Conservation (phyloP, 2,888 invertebrate genomes). For the Biston stratarius region DNA sequence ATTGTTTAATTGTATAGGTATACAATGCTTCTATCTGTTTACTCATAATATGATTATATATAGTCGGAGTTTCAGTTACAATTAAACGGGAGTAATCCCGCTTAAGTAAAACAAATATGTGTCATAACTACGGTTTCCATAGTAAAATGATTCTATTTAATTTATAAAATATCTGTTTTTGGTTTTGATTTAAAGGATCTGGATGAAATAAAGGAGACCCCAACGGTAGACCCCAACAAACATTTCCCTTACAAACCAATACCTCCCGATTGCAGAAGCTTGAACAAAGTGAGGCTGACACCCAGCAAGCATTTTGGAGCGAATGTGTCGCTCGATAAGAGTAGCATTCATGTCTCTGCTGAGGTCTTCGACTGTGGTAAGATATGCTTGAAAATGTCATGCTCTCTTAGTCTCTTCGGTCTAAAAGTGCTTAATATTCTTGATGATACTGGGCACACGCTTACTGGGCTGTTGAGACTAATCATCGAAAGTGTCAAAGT, state of each 20-base stretch:
- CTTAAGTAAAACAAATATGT: too few species aligned
- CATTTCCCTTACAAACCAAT: constrained; percentile 30
- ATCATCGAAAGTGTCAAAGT: too few species aligned
- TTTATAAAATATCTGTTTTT: neutral
- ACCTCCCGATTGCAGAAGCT: constrained; percentile 61
- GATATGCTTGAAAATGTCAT: constrained; percentile 1
- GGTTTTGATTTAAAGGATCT: constrained; percentile 56
- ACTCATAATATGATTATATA: too few species aligned
- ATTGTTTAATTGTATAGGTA: too few species aligned
- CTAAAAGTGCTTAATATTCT: too few species aligned
- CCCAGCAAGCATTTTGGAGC: constrained; percentile 70
- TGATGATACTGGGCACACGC: too few species aligned
- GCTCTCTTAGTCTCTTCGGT: too few species aligned
- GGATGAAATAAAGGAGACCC: constrained; percentile 57
- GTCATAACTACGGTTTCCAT: neutral
- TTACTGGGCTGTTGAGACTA: too few species aligned
- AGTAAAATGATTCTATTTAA: neutral
- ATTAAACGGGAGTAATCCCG: too few species aligned
- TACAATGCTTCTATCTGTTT: too few species aligned
- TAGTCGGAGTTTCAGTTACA: too few species aligned
- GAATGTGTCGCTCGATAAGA: constrained; percentile 67
- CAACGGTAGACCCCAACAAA: constrained; percentile 46
- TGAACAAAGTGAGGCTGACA: constrained; percentile 60
- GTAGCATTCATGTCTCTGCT: constrained; percentile 70
- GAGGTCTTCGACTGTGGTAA: constrained; percentile 79